These are phyloP conservation scores for Sakesphorus luctuosus DNA, from an alignment of 2,113 vertebrate species.

Conservation along the genomic window DNA sequence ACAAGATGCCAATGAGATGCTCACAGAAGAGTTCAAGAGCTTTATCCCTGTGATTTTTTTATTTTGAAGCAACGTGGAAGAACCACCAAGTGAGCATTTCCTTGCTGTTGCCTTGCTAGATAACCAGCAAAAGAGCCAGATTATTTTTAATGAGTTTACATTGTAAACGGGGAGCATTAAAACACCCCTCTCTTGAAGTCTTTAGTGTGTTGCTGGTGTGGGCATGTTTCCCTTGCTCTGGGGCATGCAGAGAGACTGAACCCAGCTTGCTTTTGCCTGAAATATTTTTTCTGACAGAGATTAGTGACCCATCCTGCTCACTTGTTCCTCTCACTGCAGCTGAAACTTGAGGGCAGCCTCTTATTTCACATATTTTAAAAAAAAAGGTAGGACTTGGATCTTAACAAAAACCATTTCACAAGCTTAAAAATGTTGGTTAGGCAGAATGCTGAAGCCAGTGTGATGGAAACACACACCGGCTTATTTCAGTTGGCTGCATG, in stretches of 20 bases:
- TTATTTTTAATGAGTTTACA: not conserved
- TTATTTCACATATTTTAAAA: not conserved
- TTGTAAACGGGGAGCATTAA: not conserved
- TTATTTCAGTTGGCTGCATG: not conserved
- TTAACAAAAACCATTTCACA: not conserved
- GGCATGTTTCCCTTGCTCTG: not conserved
- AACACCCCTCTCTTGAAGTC: not conserved
- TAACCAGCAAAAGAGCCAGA: not conserved
- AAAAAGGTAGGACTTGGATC: not conserved
- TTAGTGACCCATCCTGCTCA: not conserved
- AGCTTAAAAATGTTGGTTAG: not conserved
- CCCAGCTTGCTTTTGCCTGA: not conserved
- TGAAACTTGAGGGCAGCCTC: not conserved
- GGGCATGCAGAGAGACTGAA: not conserved
- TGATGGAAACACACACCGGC: fast-evolving
- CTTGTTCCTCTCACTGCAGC: not conserved
- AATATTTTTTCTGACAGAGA: constrained; percentile 16
- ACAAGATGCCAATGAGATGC: not conserved
- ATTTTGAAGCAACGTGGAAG: not conserved
- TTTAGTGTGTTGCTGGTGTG: not conserved
- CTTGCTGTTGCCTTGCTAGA: not conserved
- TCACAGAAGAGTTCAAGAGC: not conserved
- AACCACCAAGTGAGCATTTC: not conserved
- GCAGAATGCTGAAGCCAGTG: not conserved
- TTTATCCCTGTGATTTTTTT: not conserved